These are phyloP conservation scores for Meloidogyne exigua DNA, from an alignment of 1,140 invertebrate genomes.

Conservation along the genomic window DNA sequence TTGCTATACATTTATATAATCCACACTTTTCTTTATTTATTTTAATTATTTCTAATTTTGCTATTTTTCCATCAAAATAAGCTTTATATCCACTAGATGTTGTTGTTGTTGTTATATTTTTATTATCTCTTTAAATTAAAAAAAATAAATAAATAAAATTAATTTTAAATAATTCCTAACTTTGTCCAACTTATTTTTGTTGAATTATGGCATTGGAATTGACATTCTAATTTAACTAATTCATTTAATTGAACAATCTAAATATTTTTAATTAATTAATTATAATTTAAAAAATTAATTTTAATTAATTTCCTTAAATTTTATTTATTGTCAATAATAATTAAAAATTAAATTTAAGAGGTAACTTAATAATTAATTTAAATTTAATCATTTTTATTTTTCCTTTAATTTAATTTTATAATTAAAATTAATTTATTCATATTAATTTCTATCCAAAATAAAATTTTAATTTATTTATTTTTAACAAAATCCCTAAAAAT, in stretches of 20 bases:
- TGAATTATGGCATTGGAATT: constrained; percentile 58
- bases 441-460: no score
- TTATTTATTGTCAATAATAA: no score
- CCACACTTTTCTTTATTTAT: constrained; percentile 52
- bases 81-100: constrained; percentile 48
- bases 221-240: constrained; percentile 51
- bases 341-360: no score
- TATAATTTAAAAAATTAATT: no score
- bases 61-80: constrained; percentile 53
- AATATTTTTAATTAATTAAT: constrained; percentile 1
- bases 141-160: background rate
- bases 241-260: constrained; percentile 50
- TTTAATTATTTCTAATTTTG: constrained; percentile 46
- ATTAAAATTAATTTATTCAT: no score
- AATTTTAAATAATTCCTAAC: constrained; percentile 36
- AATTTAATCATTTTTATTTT: no score
- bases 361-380: no score
- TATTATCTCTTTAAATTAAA: constrained; percentile 49
- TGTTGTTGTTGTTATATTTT: constrained; percentile 25
- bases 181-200: constrained; percentile 62
- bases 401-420: no score
- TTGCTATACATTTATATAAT: constrained; percentile 58
- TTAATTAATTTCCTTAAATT: background rate
- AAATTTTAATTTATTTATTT: no score
- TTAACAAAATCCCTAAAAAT: no score